phyloP scores from a whole-genome alignment of 2,888 invertebrate genomes.

The Dolichopus griseipennis region DNA sequence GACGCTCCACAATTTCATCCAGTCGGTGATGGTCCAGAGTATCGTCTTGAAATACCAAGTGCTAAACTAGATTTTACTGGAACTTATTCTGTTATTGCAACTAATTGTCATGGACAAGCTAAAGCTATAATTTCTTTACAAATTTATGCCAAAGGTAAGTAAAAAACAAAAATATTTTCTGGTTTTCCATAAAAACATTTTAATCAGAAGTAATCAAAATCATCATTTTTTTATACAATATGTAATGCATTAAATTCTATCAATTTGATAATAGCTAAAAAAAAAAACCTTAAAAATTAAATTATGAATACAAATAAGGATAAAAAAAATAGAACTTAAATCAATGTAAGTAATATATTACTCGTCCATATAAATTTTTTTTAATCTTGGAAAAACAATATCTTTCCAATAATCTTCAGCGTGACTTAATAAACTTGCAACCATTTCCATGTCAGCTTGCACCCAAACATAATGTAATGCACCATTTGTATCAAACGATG shows the following conservation, averaged over 20 bases:
- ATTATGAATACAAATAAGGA: background rate
- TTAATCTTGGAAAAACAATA: slow-evolving; percentile 35
- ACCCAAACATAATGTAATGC: slow-evolving; percentile 43
- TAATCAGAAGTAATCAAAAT: too few species aligned
- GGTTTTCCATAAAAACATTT: too few species aligned
- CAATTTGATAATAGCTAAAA: background rate
- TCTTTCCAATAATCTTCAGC: slow-evolving; percentile 41
- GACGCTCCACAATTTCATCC: slow-evolving; percentile 76
- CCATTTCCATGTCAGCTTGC: slow-evolving; percentile 39
- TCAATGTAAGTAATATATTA: slow-evolving; percentile 9
- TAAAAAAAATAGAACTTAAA: slow-evolving; percentile 5
- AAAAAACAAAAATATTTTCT: background rate
- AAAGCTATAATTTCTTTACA: slow-evolving; percentile 81
- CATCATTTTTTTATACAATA: too few species aligned
- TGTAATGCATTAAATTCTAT: too few species aligned
- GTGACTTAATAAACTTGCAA: slow-evolving; percentile 33
- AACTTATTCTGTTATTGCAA: slow-evolving; percentile 75
- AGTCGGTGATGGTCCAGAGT: slow-evolving; percentile 65
- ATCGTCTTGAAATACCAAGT: slow-evolving; percentile 75
- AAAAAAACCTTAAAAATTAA: background rate
- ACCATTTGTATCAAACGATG: slow-evolving; percentile 40
- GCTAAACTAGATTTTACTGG: slow-evolving; percentile 81
- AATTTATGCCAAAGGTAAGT: slow-evolving; percentile 70
- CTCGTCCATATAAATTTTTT: slow-evolving; percentile 32
- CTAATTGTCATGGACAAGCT: slow-evolving; percentile 72